Evolutionary conservation across 92 coral and sea anemone genomes (phyloP), one percentile per base, ranked within the genome.

Genomic region (Palythoa heliodiscus): DNA sequence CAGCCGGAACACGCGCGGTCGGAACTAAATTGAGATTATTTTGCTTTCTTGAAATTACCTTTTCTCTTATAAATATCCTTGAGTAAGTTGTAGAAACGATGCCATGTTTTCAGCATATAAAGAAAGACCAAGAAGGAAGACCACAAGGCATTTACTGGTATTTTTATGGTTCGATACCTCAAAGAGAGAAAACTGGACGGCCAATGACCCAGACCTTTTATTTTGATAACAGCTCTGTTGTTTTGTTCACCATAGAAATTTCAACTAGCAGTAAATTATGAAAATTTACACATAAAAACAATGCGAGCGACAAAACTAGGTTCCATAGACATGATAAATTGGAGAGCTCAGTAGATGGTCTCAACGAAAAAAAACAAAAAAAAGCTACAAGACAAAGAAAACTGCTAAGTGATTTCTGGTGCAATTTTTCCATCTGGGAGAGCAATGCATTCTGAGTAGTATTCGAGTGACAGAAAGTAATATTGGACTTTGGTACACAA

Each of bases 401-500:
- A 80, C 47, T 17, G 15, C 35, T 58, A 63, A 52, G 58, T 23
- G 35, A 29, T 29, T 29, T 22, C 20, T 40, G 39, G 3, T 15
- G 19, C 2, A 13, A 9, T 78, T 39, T 68, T n/a, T 48, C 74
- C 38, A 29, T 55, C 81, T 54, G 67, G 11, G 40, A 23, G 74
- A 52, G 70, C 66, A 22, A n/a, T 40, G 74, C 24, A 7, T n/a
- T 43, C 17, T 19, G 11, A 13, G 23, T 39, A 20, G 61, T 43
- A 37, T 35, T 64, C 23, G 73, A 11, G 40, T 13, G 84, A 64
- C 43, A 66, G 61, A 63, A 64, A 63, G 20, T 14, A 68, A 66
- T 80, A 80, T 66, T 80, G 84, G 84, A 80, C 84, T 43, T 48
- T 63, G 39, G 66, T 80, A 80, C 61, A 57, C 74, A 67, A 66